A percentile compares a stretch with the other conserved stretches of the same genome.
Conservation (phyloP, 2,113 vertebrate species). For the Axis porcinus region DNA sequence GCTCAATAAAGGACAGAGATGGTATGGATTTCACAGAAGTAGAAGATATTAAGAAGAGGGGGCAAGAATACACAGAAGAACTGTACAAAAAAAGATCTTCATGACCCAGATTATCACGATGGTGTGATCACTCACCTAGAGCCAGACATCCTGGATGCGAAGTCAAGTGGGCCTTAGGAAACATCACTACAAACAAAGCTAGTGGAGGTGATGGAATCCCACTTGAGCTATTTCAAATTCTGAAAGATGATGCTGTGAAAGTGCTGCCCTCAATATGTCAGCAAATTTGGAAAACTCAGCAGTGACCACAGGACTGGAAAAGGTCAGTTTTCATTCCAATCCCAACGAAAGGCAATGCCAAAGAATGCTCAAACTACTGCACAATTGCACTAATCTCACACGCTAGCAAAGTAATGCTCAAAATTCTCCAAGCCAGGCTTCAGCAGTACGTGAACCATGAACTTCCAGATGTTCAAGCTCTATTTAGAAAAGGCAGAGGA, state of each 20-base stretch:
- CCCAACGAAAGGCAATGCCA: not conserved
- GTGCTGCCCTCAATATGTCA: not conserved
- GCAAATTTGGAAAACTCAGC: not conserved
- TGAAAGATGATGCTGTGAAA: rapidly evolving
- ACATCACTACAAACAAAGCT: not conserved
- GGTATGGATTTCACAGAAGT: not conserved
- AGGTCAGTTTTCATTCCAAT: not conserved
- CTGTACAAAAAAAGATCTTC: too few species aligned
- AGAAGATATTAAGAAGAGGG: not conserved
- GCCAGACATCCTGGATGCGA: rapidly evolving
- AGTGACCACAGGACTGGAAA: not conserved
- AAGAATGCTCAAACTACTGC: rapidly evolving
- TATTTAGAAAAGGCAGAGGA: not conserved
- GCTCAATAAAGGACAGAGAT: not conserved
- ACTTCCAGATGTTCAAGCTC: not conserved
- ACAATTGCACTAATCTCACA: not conserved
- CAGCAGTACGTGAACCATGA: not conserved
- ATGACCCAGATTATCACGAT: too few species aligned
- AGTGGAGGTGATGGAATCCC: not conserved
- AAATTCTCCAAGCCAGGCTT: not conserved
- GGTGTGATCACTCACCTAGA: too few species aligned
- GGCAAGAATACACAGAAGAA: not conserved
- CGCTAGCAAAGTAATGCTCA: not conserved
- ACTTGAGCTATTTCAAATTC: not conserved
- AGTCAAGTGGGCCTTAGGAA: not conserved